These are phyloP conservation scores for Mus caroli DNA, from an alignment of 2,797 vertebrate species.

Conservation along the genomic window DNA sequence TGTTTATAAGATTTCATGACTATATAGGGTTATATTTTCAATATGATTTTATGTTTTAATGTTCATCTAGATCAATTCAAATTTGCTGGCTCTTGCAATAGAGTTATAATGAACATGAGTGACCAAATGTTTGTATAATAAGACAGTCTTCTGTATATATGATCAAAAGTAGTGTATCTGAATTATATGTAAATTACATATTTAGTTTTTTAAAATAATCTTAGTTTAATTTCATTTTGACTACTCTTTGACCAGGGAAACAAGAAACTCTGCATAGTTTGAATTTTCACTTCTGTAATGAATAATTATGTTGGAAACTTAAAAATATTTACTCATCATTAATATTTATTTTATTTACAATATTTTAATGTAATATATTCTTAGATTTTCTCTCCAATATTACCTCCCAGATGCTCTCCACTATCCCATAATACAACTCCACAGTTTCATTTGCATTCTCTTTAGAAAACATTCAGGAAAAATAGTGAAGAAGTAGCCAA, in stretches of 20 bases:
- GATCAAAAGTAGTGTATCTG: background rate
- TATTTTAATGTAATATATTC: background rate
- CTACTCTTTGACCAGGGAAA: background rate
- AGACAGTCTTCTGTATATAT: background rate
- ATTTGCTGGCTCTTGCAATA: background rate
- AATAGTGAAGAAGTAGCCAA: background rate
- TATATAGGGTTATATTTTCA: background rate
- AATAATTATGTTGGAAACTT: background rate
- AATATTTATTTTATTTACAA: background rate
- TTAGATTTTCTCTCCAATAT: background rate
- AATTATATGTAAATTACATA: background rate
- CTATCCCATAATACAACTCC: background rate
- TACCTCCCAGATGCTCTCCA: too few relatives aligned
- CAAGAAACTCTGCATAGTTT: background rate
- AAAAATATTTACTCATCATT: background rate
- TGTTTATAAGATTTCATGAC: background rate
- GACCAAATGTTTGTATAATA: too few relatives aligned
- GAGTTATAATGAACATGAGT: background rate
- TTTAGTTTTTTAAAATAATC: background rate
- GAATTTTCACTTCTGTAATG: background rate
- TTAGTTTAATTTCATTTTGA: background rate
- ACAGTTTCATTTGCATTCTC: background rate
- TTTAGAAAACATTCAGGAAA: background rate
- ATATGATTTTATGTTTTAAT: background rate
- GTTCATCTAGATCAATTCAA: background rate